Percentiles rank a stretch among this genome's conserved stretches.
phyloP scores from a whole-genome alignment of 2,797 vertebrate genomes.

The Crenichthys baileyi region DNA sequence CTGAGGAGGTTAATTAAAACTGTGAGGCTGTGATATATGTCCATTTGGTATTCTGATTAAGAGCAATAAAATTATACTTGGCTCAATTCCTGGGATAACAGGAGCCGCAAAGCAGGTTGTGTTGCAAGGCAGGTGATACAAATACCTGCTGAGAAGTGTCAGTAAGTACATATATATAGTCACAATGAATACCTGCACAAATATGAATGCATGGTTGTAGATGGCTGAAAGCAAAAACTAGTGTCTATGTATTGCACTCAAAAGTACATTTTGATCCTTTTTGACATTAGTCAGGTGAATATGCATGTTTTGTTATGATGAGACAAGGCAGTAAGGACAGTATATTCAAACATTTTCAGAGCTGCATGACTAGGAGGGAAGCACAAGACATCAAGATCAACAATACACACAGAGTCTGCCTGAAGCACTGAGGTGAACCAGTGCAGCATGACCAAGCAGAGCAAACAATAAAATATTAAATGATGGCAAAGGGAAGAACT shows the following conservation, averaged over 20 bases:
- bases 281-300: background rate
- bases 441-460: conserved; percentile 31
- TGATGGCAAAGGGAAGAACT: background rate
- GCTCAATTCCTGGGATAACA: background rate
- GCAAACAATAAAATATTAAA: conserved; percentile 39
- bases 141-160: conserved; percentile 1
- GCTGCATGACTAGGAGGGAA: conserved; percentile 35
- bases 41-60: background rate
- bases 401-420: conserved; percentile 53
- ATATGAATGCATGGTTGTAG: background rate
- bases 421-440: conserved; percentile 52
- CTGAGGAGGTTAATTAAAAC: background rate
- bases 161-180: background rate
- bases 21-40: background rate
- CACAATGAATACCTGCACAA: background rate
- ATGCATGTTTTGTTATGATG: background rate
- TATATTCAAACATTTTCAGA: conserved; percentile 37
- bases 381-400: conserved; percentile 33
- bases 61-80: conserved; percentile 1
- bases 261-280: background rate
- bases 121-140: conserved; percentile 1
- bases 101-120: background rate
- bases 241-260: background rate
- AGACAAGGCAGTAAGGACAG: conserved; percentile 8
- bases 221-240: conserved; percentile 10